Percentiles rank a stretch among this genome's conserved stretches.
phyloP scores from a whole-genome alignment of 1,140 invertebrate genomes.

The Halictus rubicundus region DNA sequence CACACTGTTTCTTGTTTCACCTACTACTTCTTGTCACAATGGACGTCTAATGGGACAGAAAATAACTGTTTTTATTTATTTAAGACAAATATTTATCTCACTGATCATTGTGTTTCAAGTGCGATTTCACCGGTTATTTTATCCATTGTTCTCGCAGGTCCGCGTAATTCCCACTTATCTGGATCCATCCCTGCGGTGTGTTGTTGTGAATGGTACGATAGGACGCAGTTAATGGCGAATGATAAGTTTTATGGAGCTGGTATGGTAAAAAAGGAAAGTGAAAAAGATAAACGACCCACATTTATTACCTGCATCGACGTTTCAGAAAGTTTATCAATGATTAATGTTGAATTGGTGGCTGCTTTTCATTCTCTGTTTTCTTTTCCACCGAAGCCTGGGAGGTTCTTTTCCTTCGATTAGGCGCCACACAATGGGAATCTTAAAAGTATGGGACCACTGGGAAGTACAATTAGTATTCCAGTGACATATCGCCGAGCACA shows the following conservation, averaged over 20 bases:
- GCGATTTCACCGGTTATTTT: neutral
- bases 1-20: no score
- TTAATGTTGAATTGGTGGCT: conserved; percentile 54
- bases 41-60: no score
- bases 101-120: neutral
- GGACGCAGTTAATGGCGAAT: conserved; percentile 50
- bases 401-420: conserved; percentile 13
- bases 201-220: conserved; percentile 42
- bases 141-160: neutral
- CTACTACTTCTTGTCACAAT: no score
- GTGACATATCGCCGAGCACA: no score
- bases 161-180: conserved; percentile 3
- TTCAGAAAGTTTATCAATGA: conserved; percentile 60
- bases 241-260: conserved; percentile 56
- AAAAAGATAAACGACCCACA: conserved; percentile 54
- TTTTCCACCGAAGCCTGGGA: neutral
- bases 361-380: neutral
- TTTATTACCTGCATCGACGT: conserved; percentile 54
- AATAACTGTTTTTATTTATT: no score
- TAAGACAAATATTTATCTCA: neutral
- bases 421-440: no score
- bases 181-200: neutral
- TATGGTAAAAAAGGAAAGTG: conserved; percentile 38
- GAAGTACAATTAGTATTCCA: no score
- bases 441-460: neutral